Conservation (phyloP, 2,113 vertebrate species). For the Syngnathus scovelli region DNA sequence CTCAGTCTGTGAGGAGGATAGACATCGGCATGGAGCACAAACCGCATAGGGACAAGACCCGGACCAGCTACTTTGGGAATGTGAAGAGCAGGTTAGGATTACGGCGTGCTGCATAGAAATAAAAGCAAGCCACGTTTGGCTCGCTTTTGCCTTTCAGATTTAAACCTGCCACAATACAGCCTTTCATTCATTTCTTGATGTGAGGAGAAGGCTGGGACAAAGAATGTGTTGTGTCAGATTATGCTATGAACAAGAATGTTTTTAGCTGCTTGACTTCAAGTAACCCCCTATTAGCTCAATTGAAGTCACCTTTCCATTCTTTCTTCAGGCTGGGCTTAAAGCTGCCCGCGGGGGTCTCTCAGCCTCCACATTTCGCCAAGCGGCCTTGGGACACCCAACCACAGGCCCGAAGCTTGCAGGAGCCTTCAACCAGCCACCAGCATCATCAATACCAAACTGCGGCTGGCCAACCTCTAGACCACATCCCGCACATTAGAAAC, state of each 20-base stretch:
- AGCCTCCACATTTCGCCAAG: constrained; percentile 61
- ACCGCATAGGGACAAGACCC: constrained; percentile 55
- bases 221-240: background rate
- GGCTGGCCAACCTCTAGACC: constrained; percentile 49
- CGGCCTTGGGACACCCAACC: constrained; percentile 52
- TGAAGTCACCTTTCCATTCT: background rate
- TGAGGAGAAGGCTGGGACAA: background rate
- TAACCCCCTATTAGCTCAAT: too few relatives aligned
- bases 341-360: constrained; percentile 60
- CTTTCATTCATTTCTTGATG: constrained; percentile 7
- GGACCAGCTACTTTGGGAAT: constrained; percentile 70
- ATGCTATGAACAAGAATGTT: background rate
- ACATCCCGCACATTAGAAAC: constrained; percentile 72
- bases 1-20: constrained; percentile 52
- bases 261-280: background rate
- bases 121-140: constrained; percentile 19
- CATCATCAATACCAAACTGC: constrained; percentile 15
- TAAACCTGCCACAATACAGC: constrained; percentile 6
- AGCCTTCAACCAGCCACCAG: constrained; percentile 18
- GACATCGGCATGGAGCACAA: constrained; percentile 56
- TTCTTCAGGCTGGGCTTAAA: constrained; percentile 66
- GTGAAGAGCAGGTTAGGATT: constrained; percentile 69
- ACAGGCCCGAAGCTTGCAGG: constrained; percentile 15
- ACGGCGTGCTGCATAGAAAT: constrained; percentile 27
- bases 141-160: constrained; percentile 12